Percentiles rank a stretch among this genome's conserved stretches.
Evolutionary conservation across 2,113 vertebrate species (phyloP).

Genomic region (Andinoacara biseriatus): DNA sequence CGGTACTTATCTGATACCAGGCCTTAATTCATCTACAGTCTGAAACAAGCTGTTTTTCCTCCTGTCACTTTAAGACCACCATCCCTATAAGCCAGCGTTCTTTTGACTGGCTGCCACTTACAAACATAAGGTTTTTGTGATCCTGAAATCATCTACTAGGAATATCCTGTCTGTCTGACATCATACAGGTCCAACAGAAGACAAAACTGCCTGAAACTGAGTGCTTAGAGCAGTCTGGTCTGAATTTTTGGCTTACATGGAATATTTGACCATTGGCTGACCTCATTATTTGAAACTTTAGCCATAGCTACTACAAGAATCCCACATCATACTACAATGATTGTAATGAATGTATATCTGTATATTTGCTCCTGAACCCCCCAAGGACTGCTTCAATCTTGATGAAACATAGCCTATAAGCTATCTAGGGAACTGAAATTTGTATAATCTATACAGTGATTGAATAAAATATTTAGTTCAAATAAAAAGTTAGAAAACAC

Average conservation of each 20-base stretch:
- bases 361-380: too few species aligned
- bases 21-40: background rate
- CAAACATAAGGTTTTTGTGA: background rate
- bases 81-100: background rate
- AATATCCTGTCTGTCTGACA: background rate
- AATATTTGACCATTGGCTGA: background rate
- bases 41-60: background rate
- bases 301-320: background rate
- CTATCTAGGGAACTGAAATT: background rate
- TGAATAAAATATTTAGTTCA: too few species aligned
- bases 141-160: background rate
- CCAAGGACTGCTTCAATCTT: too few species aligned
- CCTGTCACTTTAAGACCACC: background rate
- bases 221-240: background rate
- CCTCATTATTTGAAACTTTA: background rate
- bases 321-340: accelerated
- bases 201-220: background rate
- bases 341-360: background rate
- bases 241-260: background rate
- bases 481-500: too few species aligned
- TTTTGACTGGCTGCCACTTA: background rate
- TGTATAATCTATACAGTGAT: background rate
- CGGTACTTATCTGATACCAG: background rate
- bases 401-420: background rate
- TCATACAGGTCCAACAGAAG: background rate